phyloP scores from a whole-genome alignment of 2,888 invertebrate genomes.

The Eucera pruinosa region DNA sequence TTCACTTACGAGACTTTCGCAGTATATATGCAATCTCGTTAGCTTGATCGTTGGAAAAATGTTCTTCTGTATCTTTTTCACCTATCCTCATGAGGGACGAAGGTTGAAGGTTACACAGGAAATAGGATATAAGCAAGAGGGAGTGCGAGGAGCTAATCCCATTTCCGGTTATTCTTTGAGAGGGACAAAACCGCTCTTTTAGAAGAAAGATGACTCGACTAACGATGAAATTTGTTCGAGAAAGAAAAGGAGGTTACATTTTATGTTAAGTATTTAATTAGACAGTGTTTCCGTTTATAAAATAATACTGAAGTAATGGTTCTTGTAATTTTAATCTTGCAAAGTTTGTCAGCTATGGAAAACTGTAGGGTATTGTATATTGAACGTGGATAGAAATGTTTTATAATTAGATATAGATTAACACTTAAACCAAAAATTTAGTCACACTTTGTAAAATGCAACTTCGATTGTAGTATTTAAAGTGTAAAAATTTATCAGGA shows the following conservation, averaged over 20 bases:
- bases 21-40: slow-evolving; percentile 37
- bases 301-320: slow-evolving; percentile 17
- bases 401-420: no score
- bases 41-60: slow-evolving; percentile 14
- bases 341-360: no score
- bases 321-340: not conserved
- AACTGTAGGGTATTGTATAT: not conserved
- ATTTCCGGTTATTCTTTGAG: slow-evolving; percentile 44
- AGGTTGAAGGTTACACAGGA: slow-evolving; percentile 47
- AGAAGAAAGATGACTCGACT: slow-evolving; percentile 14
- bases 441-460: no score
- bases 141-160: slow-evolving; percentile 33
- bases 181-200: slow-evolving; percentile 12
- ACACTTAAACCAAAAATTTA: no score
- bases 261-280: slow-evolving; percentile 4
- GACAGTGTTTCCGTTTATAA: not conserved
- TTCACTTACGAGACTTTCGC: not conserved
- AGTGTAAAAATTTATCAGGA: no score
- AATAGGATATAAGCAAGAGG: slow-evolving; percentile 40
- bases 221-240: slow-evolving; percentile 26
- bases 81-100: slow-evolving; percentile 11
- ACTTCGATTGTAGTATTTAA: no score
- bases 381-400: not conserved
- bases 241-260: not conserved
- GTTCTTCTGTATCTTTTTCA: slow-evolving; percentile 38